Evolutionary conservation across 2,888 invertebrate species (phyloP).

Genomic region (Lobophora halterata): DNA sequence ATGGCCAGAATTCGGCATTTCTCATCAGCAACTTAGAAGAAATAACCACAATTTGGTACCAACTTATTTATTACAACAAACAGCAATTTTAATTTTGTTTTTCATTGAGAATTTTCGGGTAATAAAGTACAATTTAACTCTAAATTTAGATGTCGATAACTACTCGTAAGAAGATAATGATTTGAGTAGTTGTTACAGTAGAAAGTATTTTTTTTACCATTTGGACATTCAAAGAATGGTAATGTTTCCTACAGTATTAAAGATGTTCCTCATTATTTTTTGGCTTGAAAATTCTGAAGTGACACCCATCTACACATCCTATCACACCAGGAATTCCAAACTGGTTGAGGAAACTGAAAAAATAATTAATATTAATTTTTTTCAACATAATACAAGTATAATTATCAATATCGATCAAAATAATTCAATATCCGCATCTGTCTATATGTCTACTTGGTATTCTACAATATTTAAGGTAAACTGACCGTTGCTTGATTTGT

Average conservation of each 20-base stretch:
- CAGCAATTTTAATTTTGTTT: not conserved
- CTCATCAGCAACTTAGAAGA: slow-evolving; percentile 28
- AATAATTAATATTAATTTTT: not conserved
- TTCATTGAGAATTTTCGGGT: not conserved
- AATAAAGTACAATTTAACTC: not conserved
- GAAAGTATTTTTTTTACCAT: slow-evolving; percentile 25
- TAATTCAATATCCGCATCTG: too few relatives aligned
- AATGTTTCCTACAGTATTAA: slow-evolving; percentile 28
- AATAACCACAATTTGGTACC: too few relatives aligned
- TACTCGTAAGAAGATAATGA: too few relatives aligned
- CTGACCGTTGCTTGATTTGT: not conserved
- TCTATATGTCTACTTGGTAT: too few relatives aligned
- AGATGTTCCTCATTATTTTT: slow-evolving; percentile 1
- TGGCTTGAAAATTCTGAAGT: slow-evolving; percentile 5
- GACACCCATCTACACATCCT: slow-evolving; percentile 7
- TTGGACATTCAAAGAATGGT: slow-evolving; percentile 33
- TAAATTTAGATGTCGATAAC: not conserved
- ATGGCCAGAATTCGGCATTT: slow-evolving; percentile 29
- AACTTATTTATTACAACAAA: too few relatives aligned
- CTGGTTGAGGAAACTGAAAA: slow-evolving; percentile 6
- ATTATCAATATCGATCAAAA: too few relatives aligned
- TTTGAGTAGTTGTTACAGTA: too few relatives aligned
- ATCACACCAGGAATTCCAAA: slow-evolving; percentile 3
- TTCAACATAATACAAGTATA: too few relatives aligned
- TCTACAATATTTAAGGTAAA: too few relatives aligned